Evolutionary conservation across 2,113 vertebrate genomes (phyloP).

Genomic region (Corvus hawaiiensis): DNA sequence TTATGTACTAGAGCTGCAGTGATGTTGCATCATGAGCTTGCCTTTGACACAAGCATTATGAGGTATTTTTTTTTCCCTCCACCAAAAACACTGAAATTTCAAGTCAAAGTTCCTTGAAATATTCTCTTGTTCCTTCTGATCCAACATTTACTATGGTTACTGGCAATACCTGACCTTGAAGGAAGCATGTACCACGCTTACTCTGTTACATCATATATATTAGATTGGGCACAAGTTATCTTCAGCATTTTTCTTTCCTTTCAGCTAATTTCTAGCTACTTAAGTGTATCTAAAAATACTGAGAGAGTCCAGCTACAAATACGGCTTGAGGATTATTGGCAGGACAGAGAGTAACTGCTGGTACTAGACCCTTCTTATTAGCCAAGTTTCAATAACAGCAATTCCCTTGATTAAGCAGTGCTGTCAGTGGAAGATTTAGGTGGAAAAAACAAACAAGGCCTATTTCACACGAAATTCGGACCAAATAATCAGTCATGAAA

Average conservation of each 20-base stretch:
- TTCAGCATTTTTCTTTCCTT: neutral
- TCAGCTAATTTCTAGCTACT: neutral
- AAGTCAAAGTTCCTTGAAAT: neutral
- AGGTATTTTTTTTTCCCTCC: neutral
- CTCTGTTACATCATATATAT: neutral
- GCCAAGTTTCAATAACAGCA: neutral
- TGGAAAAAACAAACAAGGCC: neutral
- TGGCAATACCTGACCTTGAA: neutral
- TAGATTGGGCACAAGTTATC: neutral
- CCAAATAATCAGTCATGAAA: neutral
- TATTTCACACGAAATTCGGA: neutral
- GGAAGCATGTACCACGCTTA: rapidly evolving
- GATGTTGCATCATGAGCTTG: neutral
- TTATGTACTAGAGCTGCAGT: neutral
- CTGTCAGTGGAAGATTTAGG: neutral
- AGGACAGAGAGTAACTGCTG: neutral
- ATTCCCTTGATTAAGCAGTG: neutral
- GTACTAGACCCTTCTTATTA: neutral
- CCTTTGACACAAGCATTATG: neutral
- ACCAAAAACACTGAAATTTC: neutral
- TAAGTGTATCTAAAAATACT: neutral
- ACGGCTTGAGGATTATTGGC: neutral
- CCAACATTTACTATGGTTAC: neutral
- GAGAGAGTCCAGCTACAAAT: neutral
- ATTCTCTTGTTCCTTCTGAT: neutral